Percentiles rank a stretch among this genome's conserved stretches.
Evolutionary conservation across 2,113 vertebrate species (phyloP).

Genomic region (Petromus typicus): DNA sequence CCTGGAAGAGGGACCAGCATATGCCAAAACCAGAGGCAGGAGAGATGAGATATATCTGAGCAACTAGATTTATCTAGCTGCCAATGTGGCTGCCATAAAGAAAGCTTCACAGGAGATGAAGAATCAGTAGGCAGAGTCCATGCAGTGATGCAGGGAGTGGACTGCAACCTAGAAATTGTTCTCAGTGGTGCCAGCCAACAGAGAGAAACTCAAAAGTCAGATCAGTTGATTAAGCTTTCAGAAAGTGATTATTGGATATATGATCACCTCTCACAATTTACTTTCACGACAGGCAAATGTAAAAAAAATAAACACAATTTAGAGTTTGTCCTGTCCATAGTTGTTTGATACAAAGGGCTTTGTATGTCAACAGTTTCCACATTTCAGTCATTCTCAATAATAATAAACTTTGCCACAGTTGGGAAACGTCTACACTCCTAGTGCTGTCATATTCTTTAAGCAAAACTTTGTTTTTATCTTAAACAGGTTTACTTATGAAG

Average conservation of each 20-base stretch:
- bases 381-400: not conserved
- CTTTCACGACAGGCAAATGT: not conserved
- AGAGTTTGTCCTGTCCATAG: too few species aligned
- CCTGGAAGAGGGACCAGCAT: not conserved
- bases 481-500: not conserved
- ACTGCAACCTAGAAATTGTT: not conserved
- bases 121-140: not conserved
- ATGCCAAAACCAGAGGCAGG: not conserved
- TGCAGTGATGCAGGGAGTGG: fast-evolving
- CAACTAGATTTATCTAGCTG: not conserved
- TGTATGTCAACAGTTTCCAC: not conserved
- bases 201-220: not conserved
- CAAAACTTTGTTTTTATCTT: not conserved
- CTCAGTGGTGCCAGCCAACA: not conserved
- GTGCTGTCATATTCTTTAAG: not conserved
- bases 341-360: not conserved
- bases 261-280: not conserved
- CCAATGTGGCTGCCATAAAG: fast-evolving
- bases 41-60: not conserved
- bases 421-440: not conserved
- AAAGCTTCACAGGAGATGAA: not conserved
- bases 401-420: not conserved
- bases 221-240: not conserved
- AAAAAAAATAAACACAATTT: not conserved
- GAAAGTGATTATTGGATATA: not conserved